Evolutionary conservation across 2,113 vertebrate species (phyloP), one percentile per base, ranked within the genome.

Genomic region (Microtus montanus): DNA sequence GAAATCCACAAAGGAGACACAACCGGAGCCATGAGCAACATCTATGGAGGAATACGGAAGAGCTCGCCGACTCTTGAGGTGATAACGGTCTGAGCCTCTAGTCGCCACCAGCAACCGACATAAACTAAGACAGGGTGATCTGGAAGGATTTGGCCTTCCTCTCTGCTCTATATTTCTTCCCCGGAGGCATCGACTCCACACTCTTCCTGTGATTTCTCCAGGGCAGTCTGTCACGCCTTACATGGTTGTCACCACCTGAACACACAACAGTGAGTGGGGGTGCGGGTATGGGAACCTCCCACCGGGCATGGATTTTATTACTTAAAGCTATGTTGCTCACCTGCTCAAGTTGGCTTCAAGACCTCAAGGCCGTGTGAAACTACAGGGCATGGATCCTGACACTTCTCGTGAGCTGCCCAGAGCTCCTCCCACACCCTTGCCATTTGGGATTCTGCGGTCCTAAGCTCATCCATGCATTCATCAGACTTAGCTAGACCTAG

Each of bases 381-480:
- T 28, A 20, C 38, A 41, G 10, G 15, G 30, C 38, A 7, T 24
- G 20, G 44, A 19, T 54, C 11, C 15, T 9, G n/a, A 35, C 10
- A 30, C 2, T 1, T 19, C 19, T n/a, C 52, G 0, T 11, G 33
- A 87, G 52, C 38, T 44, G 30, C 87, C 54, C 22, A 54, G 7
- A 4, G 52, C 17, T 3, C 0, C 5, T 5, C 3, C 14, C 5
- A 26, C 66, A 49, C 10, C 22, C 61, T 66, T 9, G 35, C 30
- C n/a, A 4, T 5, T 7, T 38, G 44, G 15, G 78, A 58, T 26
- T 89, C 75, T 64, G 22, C 63, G 10, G 47, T 61, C 79, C 75
- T 28, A 33, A 19, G 35, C 41, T 44, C 0, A 0, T 84, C 38
- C 26, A 7, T 0, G 1, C 0, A 1, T 47, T 93, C 68, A 15